Evolutionary conservation across 2,888 invertebrate genomes (phyloP).

Genomic region (Chrysopilus asiliformis): DNA sequence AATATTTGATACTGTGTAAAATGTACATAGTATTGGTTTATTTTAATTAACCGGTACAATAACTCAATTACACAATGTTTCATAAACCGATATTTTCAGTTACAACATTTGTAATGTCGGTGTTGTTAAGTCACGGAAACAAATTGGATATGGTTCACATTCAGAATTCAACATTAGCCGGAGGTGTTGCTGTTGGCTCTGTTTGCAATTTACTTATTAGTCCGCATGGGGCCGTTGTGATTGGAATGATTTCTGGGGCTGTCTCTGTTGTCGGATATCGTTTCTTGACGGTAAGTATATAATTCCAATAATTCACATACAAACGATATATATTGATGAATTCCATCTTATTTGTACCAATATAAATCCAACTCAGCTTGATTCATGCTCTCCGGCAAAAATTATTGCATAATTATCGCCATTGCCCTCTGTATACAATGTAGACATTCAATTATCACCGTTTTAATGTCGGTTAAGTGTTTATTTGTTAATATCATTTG

Average conservation of each 20-base stretch:
- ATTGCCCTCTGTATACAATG: too few relatives aligned
- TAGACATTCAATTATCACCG: too few relatives aligned
- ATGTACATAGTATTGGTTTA: not conserved
- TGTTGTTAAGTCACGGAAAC: constrained; percentile 54
- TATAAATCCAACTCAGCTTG: too few relatives aligned
- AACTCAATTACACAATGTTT: not conserved
- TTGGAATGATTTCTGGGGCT: constrained; percentile 64
- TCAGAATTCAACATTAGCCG: constrained; percentile 87
- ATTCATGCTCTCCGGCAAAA: too few relatives aligned
- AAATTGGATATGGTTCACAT: constrained; percentile 87
- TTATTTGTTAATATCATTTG: too few relatives aligned
- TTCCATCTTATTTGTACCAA: too few relatives aligned
- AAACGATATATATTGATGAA: too few relatives aligned
- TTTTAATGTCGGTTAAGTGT: too few relatives aligned
- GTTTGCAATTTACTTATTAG: constrained; percentile 69
- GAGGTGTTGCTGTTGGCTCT: constrained; percentile 84
- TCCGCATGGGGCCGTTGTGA: constrained; percentile 67
- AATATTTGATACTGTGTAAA: too few relatives aligned
- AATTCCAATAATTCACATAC: too few relatives aligned
- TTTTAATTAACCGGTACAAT: not conserved
- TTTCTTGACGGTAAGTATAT: constrained; percentile 56
- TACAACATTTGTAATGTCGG: constrained; percentile 71
- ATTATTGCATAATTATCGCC: too few relatives aligned
- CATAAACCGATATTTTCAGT: constrained; percentile 40
- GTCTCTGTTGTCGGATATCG: constrained; percentile 72